A percentile compares a stretch with the other conserved stretches of the same genome.
phyloP scores from a whole-genome alignment of 2,888 invertebrate genomes.

The Meghimatium bilineatum region DNA sequence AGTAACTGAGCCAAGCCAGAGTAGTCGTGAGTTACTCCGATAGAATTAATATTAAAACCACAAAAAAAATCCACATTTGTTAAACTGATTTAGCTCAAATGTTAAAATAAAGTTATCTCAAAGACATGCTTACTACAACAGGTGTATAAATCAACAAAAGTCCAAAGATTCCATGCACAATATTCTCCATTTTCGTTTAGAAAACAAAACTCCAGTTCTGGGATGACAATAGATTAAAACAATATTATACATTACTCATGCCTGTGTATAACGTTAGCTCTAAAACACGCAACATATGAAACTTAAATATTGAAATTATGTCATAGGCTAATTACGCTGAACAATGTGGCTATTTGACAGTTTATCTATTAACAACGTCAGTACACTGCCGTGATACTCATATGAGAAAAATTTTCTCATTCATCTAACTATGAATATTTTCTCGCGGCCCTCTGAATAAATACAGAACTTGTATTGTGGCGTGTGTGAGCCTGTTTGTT shows the following conservation, averaged over 20 bases:
- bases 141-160: not conserved
- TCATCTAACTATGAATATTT: no score
- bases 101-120: not conserved
- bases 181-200: not conserved
- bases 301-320: not conserved
- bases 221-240: not conserved
- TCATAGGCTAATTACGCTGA: no score
- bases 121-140: not conserved
- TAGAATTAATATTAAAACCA: no score
- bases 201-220: not conserved
- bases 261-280: not conserved
- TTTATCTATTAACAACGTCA: no score
- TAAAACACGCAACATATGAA: conserved; percentile 3
- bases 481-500: no score
- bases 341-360: no score
- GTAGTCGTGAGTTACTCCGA: no score
- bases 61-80: not conserved
- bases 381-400: no score
- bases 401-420: no score
- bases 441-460: no score
- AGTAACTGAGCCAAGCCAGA: no score
- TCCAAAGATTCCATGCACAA: not conserved
- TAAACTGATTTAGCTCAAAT: not conserved
- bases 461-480: no score
- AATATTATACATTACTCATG: conserved; percentile 1